Evolutionary conservation across 2,888 invertebrate species (phyloP).

Genomic region (Orchesella flavescens): DNA sequence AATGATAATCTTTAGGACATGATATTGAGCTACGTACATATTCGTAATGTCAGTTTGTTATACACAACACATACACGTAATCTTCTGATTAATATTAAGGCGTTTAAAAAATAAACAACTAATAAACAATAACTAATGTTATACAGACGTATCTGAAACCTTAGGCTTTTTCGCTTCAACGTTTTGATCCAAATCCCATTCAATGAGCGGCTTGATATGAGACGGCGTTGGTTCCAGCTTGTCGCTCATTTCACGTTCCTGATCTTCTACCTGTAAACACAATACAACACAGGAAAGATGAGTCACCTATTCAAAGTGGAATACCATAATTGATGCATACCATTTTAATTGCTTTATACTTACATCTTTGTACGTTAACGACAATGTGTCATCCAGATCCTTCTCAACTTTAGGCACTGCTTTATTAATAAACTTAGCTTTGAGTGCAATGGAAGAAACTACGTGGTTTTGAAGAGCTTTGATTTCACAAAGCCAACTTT

Average conservation of each 20-base stretch:
- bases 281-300: not conserved
- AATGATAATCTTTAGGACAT: too few relatives aligned
- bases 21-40: too few relatives aligned
- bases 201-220: slow-evolving; percentile 28
- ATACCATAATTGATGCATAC: too few relatives aligned
- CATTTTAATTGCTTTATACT: slow-evolving; percentile 68
- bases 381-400: slow-evolving; percentile 81
- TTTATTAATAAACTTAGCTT: slow-evolving; percentile 83
- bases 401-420: slow-evolving; percentile 81
- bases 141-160: not conserved
- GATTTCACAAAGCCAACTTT: slow-evolving; percentile 95
- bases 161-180: slow-evolving; percentile 13
- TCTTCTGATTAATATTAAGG: too few relatives aligned
- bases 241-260: slow-evolving; percentile 39
- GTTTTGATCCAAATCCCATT: not conserved
- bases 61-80: too few relatives aligned
- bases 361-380: slow-evolving; percentile 80
- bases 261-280: slow-evolving; percentile 27
- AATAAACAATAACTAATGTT: not conserved
- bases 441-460: slow-evolving; percentile 82
- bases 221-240: slow-evolving; percentile 46
- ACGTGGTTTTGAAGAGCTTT: slow-evolving; percentile 84
- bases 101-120: too few relatives aligned
- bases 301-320: not conserved
- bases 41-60: too few relatives aligned